phyloP scores from a whole-genome alignment of 1,140 invertebrate species.

The Drosophila melanica region DNA sequence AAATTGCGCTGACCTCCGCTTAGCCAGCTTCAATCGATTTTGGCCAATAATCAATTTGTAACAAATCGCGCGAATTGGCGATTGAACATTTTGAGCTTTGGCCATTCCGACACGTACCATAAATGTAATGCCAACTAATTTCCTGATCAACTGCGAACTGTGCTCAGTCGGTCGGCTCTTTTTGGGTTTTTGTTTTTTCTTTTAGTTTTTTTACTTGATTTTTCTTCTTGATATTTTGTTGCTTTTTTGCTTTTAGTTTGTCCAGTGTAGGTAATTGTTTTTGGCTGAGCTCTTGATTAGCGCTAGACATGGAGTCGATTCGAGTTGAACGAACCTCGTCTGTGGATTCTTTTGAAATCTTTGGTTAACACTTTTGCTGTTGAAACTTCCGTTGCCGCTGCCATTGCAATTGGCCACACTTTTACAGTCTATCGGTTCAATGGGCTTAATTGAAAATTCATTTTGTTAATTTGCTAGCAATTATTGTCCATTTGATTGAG shows the following conservation, averaged over 20 bases:
- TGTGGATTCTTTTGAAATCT: slow-evolving; percentile 44
- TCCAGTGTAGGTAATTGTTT: slow-evolving; percentile 27
- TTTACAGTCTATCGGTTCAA: slow-evolving; percentile 23
- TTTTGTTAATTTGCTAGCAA: slow-evolving; percentile 59
- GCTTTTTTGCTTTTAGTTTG: slow-evolving; percentile 1
- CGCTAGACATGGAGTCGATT: slow-evolving; percentile 13
- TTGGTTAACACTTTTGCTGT: slow-evolving; percentile 28
- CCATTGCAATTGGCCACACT: slow-evolving; percentile 44
- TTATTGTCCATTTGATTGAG: slow-evolving; percentile 53
- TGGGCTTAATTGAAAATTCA: slow-evolving; percentile 54
- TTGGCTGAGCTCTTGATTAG: slow-evolving; percentile 40
- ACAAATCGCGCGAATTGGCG: slow-evolving; percentile 32
- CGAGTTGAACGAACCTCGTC: slow-evolving; percentile 38
- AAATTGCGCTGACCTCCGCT: slow-evolving; percentile 23
- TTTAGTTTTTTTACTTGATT: background rate
- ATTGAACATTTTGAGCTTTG: slow-evolving; percentile 23
- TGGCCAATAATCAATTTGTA: slow-evolving; percentile 31
- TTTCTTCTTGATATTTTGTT: background rate
- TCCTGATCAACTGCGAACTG: slow-evolving; percentile 5
- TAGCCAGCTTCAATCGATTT: slow-evolving; percentile 25
- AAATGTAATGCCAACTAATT: slow-evolving; percentile 41
- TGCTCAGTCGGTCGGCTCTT: slow-evolving; percentile 2
- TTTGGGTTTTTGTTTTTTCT: background rate
- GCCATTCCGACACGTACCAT: slow-evolving; percentile 30
- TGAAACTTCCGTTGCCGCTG: slow-evolving; percentile 34